Evolutionary conservation across 2,888 invertebrate genomes (phyloP).

Genomic region (Emesis castigata): DNA sequence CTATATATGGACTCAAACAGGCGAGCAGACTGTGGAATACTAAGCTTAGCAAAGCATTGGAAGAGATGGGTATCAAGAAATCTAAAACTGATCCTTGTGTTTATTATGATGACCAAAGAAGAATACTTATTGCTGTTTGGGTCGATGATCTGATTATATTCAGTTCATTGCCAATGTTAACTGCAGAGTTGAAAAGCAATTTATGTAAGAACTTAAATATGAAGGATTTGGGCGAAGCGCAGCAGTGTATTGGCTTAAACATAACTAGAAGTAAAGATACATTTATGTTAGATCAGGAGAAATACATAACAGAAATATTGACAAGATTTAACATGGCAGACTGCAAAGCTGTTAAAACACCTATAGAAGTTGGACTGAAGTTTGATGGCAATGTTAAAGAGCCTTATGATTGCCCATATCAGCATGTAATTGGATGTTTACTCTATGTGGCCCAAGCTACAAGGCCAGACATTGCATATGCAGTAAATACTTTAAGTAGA

Average conservation of each 20-base stretch:
- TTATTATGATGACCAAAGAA: constrained; percentile 36
- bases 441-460: constrained; percentile 40
- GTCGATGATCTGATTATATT: constrained; percentile 54
- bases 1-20: constrained; percentile 56
- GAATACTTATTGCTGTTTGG: constrained; percentile 49
- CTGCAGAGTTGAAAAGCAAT: constrained; percentile 21
- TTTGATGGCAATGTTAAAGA: background rate
- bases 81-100: constrained; percentile 52
- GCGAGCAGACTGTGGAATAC: constrained; percentile 41
- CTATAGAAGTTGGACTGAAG: constrained; percentile 22
- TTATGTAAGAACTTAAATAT: constrained; percentile 16
- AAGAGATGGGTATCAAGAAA: constrained; percentile 38
- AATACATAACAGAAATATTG: constrained; percentile 45
- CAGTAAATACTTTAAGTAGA: constrained; percentile 33
- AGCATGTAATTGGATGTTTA: constrained; percentile 30
- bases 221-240: constrained; percentile 38
- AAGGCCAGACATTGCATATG: constrained; percentile 38
- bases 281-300: constrained; percentile 37
- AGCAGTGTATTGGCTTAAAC: constrained; percentile 39
- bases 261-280: constrained; percentile 25
- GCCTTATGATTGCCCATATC: constrained; percentile 42
- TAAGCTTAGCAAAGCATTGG: constrained; percentile 36
- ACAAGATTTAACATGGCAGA: constrained; percentile 35
- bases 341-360: constrained; percentile 39
- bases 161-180: background rate